Evolutionary conservation across 2,797 vertebrate genomes (phyloP).

Genomic region (Hylomyscus alleni): DNA sequence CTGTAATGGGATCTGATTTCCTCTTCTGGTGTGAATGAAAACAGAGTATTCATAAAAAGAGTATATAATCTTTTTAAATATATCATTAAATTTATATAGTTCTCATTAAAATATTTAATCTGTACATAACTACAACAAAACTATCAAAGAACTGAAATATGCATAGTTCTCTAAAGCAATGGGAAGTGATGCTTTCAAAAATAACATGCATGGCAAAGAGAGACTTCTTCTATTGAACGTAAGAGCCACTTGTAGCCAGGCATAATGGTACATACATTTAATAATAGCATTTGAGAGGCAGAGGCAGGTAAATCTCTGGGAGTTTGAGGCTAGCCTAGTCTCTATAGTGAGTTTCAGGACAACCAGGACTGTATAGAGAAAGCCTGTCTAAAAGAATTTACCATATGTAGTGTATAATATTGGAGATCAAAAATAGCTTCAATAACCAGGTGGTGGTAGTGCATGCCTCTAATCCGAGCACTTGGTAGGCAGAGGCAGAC

Average conservation of each 20-base stretch:
- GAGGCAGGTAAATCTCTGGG: not conserved
- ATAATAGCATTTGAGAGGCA: not conserved
- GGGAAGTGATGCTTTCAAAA: not conserved
- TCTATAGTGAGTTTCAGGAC: not conserved
- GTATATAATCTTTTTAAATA: not conserved
- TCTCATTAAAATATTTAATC: constrained; percentile 48
- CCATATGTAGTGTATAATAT: not conserved
- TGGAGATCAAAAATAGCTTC: constrained; percentile 10
- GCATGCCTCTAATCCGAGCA: too few relatives aligned
- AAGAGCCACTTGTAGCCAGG: not conserved
- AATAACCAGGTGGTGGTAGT: too few relatives aligned
- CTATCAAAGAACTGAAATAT: not conserved
- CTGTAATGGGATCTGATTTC: too few relatives aligned
- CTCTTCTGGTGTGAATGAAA: not conserved
- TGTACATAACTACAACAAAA: constrained; percentile 9
- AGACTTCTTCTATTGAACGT: not conserved
- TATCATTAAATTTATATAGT: not conserved
- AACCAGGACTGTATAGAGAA: not conserved
- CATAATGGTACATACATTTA: not conserved
- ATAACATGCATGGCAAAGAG: constrained; percentile 3
- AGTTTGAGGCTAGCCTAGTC: not conserved
- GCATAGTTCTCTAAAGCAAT: constrained; percentile 1
- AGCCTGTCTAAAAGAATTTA: not conserved
- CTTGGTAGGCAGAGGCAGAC: too few relatives aligned
- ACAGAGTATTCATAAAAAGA: not conserved